Evolutionary conservation across 1,140 invertebrate genomes (phyloP).

Genomic region (Apis cerana): DNA sequence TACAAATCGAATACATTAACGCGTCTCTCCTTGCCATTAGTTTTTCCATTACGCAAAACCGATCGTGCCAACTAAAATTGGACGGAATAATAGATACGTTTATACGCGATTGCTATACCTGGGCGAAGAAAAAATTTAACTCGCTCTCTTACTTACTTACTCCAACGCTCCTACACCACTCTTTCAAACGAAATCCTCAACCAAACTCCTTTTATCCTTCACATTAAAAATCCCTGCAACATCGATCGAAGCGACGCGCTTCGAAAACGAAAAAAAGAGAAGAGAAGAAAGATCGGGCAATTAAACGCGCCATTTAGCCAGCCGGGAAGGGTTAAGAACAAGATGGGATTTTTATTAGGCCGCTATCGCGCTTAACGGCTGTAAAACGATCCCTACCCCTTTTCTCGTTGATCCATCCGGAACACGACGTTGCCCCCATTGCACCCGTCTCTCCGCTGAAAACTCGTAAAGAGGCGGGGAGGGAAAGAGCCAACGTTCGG

Average conservation of each 20-base stretch:
- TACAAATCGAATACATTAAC: slow-evolving; percentile 25
- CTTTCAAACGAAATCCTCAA: too few species aligned
- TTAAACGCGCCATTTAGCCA: slow-evolving; percentile 74
- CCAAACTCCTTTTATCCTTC: too few species aligned
- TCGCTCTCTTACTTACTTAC: too few species aligned
- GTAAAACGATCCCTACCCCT: slow-evolving; percentile 71
- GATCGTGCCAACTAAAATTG: background rate
- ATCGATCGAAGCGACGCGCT: background rate
- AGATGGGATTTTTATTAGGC: slow-evolving; percentile 79
- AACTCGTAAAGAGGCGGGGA: slow-evolving; percentile 56
- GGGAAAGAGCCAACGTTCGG: slow-evolving; percentile 19
- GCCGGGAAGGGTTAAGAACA: slow-evolving; percentile 77
- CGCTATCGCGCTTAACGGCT: slow-evolving; percentile 79
- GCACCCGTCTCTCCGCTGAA: slow-evolving; percentile 34
- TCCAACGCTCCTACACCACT: too few species aligned
- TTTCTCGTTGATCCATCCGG: slow-evolving; percentile 47
- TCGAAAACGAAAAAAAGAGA: slow-evolving; percentile 40
- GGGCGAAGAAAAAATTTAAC: background rate
- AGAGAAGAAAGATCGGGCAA: slow-evolving; percentile 66
- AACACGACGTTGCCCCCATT: slow-evolving; percentile 53
- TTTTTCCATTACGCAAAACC: background rate
- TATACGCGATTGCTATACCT: too few species aligned
- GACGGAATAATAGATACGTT: background rate
- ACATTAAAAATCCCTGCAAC: background rate
- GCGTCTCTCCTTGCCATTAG: background rate